These are phyloP conservation scores for Sternarchorhynchus goeldii DNA, from an alignment of 2,797 vertebrate genomes.

Conservation along the genomic window DNA sequence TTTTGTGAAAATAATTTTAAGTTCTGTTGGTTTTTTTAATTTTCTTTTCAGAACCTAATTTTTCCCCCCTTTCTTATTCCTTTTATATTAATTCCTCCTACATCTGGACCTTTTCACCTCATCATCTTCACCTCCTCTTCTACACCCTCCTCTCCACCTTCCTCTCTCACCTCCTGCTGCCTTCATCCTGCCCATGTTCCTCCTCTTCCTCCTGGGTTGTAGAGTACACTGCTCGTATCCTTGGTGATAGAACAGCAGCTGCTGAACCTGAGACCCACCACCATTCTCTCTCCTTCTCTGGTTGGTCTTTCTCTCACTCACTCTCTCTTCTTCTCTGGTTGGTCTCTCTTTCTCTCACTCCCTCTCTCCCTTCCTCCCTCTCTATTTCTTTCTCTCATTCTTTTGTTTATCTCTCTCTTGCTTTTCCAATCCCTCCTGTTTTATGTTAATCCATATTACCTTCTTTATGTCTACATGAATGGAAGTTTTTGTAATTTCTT, in stretches of 20 bases:
- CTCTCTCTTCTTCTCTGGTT: constrained; percentile 4
- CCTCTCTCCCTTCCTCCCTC: background rate
- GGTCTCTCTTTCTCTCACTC: background rate
- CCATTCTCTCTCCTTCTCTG: constrained; percentile 71
- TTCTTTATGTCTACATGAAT: background rate
- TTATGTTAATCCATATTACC: background rate
- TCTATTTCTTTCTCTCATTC: background rate
- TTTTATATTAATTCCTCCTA: constrained; percentile 26
- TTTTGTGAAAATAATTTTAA: background rate
- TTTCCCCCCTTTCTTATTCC: constrained; percentile 17
- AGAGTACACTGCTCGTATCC: constrained; percentile 77
- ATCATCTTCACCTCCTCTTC: constrained; percentile 44
- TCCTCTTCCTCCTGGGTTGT: constrained; percentile 70
- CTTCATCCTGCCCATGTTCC: constrained; percentile 55
- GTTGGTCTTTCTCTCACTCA: constrained; percentile 67
- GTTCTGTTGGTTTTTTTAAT: constrained; percentile 35
- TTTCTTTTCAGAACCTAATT: background rate
- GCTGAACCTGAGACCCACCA: constrained; percentile 68
- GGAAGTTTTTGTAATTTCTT: background rate
- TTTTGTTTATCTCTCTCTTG: constrained; percentile 3
- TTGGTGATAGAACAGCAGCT: constrained; percentile 67
- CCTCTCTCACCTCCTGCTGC: constrained; percentile 47
- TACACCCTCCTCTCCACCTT: constrained; percentile 51
- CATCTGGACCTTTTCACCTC: constrained; percentile 54
- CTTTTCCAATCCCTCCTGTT: too few relatives aligned